Base-by-base conservation (phyloP, 2,113 vertebrate species). In the Terrapene triunguis region DNA sequence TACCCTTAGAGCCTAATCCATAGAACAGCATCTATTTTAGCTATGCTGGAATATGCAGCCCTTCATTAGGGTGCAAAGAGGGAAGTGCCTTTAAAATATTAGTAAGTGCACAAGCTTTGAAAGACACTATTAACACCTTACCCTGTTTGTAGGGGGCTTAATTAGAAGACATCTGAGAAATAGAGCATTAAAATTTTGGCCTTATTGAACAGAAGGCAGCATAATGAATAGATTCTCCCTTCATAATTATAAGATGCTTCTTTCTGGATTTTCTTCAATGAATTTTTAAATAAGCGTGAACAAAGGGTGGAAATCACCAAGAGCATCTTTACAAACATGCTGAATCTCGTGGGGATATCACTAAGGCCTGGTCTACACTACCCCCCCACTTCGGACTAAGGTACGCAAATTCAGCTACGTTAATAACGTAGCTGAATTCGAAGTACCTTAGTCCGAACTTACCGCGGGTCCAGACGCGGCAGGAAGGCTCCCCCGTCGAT, bases 181-280 rank as follows among this genome's bases (percentile, higher is more conserved):
- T 2, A 0, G 50, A 59, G 9, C 0, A 0, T 32, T 1, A 3
- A 48, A 4, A 48, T 6, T 91, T 81, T 42, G 80, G 7, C 10
- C 74, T 89, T 21, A 8, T 79, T 0, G 32, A 69, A 35, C 62
- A 69, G 62, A 69, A 69, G 62, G 62, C 35, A 65, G 16, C 16
- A 10, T 69, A 35, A 35, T 35, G 62, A 65, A 65, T 65, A n/a
- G 62, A 29, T 14, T 62, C 25, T 32, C 29, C 53, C 14, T 69
- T 69, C 62, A 69, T 69, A 35, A 35, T 35, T 69, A 35, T 35
- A 69, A 35, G 62, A 8, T 69, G 29, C 29, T 35, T 69, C 62
- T 69, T 69, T 14, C 62, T 69, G 32, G 62, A 35, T 35, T 69
- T 69, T n/a, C 29, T 69, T 69, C n/a, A 69, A 69, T 35, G 32